These are phyloP conservation scores for Danionella dracula DNA, from an alignment of 2,797 vertebrate genomes.

Conservation along the genomic window DNA sequence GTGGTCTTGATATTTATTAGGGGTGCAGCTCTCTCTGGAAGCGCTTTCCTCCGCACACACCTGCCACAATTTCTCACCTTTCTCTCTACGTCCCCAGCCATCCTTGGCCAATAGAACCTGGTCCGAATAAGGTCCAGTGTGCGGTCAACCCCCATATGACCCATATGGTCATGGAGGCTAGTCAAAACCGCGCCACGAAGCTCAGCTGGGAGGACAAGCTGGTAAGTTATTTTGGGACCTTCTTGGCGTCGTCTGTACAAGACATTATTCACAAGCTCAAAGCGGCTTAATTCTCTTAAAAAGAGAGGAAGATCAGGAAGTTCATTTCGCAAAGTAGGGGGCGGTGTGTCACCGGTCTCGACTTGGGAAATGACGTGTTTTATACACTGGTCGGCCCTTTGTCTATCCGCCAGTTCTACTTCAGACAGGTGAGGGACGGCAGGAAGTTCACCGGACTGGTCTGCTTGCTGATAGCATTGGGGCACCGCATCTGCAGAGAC, in stretches of 20 bases:
- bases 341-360: background rate
- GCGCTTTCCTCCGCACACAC: background rate
- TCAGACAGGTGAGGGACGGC: slow-evolving; percentile 11
- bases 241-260: slow-evolving; percentile 13
- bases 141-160: background rate
- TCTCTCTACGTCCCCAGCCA: background rate
- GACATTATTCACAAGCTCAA: background rate
- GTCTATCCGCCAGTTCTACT: background rate
- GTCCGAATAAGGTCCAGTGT: background rate
- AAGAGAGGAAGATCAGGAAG: slow-evolving; percentile 9
- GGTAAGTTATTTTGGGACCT: background rate
- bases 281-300: background rate
- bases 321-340: background rate
- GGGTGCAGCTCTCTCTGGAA: background rate
- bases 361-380: background rate
- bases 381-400: slow-evolving; percentile 18
- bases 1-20: background rate
- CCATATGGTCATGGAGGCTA: background rate
- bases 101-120: background rate
- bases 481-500: background rate
- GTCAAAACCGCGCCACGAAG: background rate
- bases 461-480: background rate
- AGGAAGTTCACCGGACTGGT: background rate
- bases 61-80: background rate
- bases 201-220: slow-evolving; percentile 22